Percentiles rank a stretch among this genome's conserved stretches.
Evolutionary conservation across 2,888 invertebrate species (phyloP).

Genomic region (Apodemia mormo): DNA sequence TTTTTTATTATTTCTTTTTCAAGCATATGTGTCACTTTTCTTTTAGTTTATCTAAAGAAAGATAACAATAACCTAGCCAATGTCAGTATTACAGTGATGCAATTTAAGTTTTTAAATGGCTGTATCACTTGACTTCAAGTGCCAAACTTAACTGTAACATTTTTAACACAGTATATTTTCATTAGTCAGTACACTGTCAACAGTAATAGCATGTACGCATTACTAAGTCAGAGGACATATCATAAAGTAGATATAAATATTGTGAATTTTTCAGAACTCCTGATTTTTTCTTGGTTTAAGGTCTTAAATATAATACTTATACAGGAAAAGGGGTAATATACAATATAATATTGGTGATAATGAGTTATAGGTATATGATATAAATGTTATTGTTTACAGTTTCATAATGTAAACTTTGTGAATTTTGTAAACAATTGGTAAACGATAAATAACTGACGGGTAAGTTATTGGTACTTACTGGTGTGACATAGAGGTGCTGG

Average conservation of each 20-base stretch:
- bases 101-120: no score
- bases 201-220: no score
- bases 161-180: no score
- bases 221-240: background rate
- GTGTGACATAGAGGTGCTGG: constrained; percentile 50
- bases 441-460: constrained; percentile 8
- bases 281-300: background rate
- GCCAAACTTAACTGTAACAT: no score
- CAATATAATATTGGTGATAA: background rate
- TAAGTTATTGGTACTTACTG: constrained; percentile 49
- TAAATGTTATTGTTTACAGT: constrained; percentile 18
- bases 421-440: constrained; percentile 17
- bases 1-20: no score
- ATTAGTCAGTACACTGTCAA: no score
- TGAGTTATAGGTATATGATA: background rate
- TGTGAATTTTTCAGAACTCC: background rate
- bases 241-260: background rate
- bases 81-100: no score
- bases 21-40: no score
- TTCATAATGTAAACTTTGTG: background rate
- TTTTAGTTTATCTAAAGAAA: no score
- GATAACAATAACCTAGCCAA: no score
- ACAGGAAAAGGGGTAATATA: background rate
- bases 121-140: no score
- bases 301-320: background rate